These are phyloP conservation scores for Cantharis flavilabris DNA, from an alignment of 2,888 invertebrate species.

Conservation along the genomic window DNA sequence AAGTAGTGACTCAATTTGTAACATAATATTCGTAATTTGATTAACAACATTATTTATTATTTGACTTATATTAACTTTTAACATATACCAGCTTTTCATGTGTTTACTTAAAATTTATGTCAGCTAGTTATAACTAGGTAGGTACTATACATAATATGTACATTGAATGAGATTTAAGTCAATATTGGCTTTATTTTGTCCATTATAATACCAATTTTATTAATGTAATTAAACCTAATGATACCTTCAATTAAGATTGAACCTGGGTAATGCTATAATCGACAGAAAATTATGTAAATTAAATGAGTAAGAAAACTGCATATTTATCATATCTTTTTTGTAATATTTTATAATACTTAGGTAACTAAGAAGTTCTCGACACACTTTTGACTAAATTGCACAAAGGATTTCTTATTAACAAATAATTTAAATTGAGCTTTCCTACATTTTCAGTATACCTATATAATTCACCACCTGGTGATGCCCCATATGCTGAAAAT, in stretches of 20 bases:
- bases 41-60: background rate
- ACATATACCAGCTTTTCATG: background rate
- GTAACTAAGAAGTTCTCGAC: too few species aligned
- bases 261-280: background rate
- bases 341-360: too few species aligned
- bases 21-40: background rate
- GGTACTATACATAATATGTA: background rate
- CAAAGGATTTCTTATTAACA: too few species aligned
- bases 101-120: background rate
- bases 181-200: background rate
- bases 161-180: background rate
- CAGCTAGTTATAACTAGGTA: background rate
- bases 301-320: too few species aligned
- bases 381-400: too few species aligned
- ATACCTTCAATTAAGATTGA: background rate
- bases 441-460: too few species aligned
- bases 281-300: too few species aligned
- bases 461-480: too few species aligned
- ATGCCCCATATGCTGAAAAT: too few species aligned
- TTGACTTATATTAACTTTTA: background rate
- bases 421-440: too few species aligned
- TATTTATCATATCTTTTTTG: too few species aligned
- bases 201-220: background rate
- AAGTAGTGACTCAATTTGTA: background rate
- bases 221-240: background rate